Conservation (phyloP, 2,113 vertebrate genomes). For the Phasianus colchicus region DNA sequence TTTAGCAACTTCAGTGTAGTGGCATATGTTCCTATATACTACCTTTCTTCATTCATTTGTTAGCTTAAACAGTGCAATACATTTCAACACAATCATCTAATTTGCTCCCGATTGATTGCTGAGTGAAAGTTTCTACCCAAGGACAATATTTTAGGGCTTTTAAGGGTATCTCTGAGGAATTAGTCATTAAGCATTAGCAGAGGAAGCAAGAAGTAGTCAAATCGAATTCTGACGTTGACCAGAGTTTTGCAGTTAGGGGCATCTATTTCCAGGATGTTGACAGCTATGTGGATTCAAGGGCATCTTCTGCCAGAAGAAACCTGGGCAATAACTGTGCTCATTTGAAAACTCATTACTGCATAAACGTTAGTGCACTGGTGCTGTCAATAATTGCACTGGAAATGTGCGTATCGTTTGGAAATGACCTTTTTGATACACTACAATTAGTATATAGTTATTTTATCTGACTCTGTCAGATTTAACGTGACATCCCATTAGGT, state of each 20-base stretch:
- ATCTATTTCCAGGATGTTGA: conserved; percentile 75
- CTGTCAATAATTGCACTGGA: conserved; percentile 15
- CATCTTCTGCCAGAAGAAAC: conserved; percentile 13
- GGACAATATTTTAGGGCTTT: conserved; percentile 76
- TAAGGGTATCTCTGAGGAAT: conserved; percentile 75
- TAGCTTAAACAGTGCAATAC: conserved; percentile 71
- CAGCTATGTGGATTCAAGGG: conserved; percentile 40
- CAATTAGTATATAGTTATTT: conserved; percentile 53
- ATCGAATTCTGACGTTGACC: conserved; percentile 73
- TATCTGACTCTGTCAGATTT: conserved; percentile 67
- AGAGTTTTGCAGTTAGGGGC: conserved; percentile 68
- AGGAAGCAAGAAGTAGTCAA: conserved; percentile 72
- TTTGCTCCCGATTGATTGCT: conserved; percentile 78
- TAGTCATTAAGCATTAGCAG: conserved; percentile 74
- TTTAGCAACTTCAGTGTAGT: conserved; percentile 61
- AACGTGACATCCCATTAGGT: conserved; percentile 76
- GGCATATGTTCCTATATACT: conserved; percentile 67
- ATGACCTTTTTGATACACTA: conserved; percentile 18
- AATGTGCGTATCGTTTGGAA: conserved; percentile 23
- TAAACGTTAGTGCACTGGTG: neutral
- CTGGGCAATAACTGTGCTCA: neutral
- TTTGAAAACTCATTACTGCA: neutral
- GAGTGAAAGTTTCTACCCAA: conserved; percentile 74
- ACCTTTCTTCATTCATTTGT: conserved; percentile 79
- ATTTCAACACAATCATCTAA: conserved; percentile 73